Evolutionary conservation across 2,113 vertebrate genomes (phyloP).

Genomic region (Muntiacus muntjak): DNA sequence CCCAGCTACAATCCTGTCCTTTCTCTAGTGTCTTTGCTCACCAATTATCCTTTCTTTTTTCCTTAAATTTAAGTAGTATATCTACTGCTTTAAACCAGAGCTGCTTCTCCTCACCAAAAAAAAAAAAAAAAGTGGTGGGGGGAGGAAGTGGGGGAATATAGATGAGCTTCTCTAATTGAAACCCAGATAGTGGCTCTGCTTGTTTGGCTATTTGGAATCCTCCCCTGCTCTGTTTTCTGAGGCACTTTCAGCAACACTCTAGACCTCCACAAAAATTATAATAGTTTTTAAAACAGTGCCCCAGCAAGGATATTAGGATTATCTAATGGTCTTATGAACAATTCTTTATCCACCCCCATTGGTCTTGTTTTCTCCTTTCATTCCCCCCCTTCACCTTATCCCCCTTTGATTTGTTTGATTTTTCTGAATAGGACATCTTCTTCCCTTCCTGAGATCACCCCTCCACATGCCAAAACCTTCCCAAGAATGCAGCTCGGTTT

Average conservation of each 20-base stretch:
- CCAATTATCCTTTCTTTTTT: background rate
- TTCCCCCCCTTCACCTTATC: background rate
- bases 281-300: background rate
- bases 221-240: background rate
- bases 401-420: background rate
- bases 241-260: background rate
- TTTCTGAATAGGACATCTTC: background rate
- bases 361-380: background rate
- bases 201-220: background rate
- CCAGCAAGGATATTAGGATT: background rate
- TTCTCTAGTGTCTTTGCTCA: background rate
- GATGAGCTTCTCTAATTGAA: background rate
- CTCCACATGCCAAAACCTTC: background rate
- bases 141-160: background rate
- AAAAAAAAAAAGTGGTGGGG: fast-evolving
- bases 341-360: background rate
- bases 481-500: background rate
- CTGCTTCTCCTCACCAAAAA: background rate
- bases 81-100: background rate
- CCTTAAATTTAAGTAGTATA: background rate
- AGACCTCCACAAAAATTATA: background rate
- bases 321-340: background rate
- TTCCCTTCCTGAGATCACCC: background rate
- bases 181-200: too few species aligned
- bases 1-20: background rate